phyloP scores from a whole-genome alignment of 2,797 vertebrate species.

The Hafferia zeledoni region DNA sequence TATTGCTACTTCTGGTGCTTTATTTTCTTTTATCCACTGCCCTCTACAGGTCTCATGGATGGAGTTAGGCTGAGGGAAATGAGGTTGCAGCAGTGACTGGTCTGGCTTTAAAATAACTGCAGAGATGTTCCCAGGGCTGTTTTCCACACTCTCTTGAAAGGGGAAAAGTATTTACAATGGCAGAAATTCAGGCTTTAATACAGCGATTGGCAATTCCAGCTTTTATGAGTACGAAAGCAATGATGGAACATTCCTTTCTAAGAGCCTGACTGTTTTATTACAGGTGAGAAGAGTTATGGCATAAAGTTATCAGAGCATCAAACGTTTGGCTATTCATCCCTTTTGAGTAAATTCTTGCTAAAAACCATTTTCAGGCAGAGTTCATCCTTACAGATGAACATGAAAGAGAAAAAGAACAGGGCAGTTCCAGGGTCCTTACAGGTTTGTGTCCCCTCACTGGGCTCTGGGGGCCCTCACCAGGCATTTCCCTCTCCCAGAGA shows the following conservation, averaged over 20 bases:
- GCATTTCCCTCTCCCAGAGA: neutral
- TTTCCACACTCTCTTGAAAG: neutral
- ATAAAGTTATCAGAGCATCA: neutral
- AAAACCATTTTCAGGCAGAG: neutral
- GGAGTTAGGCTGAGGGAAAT: neutral
- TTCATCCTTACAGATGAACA: neutral
- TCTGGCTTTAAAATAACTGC: neutral
- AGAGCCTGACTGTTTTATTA: neutral
- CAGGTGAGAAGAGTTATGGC: neutral
- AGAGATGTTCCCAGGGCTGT: neutral
- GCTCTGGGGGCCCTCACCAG: neutral
- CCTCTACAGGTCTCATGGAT: conserved; percentile 61
- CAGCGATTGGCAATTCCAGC: neutral
- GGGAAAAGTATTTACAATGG: neutral
- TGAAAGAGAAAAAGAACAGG: accelerated
- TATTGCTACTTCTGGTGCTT: neutral
- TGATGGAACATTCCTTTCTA: neutral
- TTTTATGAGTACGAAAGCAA: neutral
- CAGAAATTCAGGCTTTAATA: neutral
- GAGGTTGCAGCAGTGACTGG: neutral
- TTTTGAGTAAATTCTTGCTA: neutral
- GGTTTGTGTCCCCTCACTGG: accelerated
- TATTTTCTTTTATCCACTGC: conserved; percentile 71
- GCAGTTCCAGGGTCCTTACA: neutral
- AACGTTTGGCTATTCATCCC: neutral